A percentile compares a stretch with the other conserved stretches of the same genome.
Conservation (phyloP, 2,113 vertebrate species). For the Oreochromis niloticus region DNA sequence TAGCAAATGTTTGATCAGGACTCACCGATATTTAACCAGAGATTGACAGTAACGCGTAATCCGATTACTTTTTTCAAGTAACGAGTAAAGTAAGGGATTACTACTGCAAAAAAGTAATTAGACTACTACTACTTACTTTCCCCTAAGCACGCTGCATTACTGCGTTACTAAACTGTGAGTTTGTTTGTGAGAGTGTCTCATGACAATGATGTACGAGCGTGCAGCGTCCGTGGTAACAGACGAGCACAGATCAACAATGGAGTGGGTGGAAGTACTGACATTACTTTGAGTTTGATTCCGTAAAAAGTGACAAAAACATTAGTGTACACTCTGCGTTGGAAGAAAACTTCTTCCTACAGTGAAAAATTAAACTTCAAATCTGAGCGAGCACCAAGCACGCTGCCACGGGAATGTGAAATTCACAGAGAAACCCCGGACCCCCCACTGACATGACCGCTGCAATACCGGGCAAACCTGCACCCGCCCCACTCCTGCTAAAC, state of each 20-base stretch:
- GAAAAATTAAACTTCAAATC: not conserved
- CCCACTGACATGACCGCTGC: not conserved
- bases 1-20: not conserved
- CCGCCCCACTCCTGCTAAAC: not conserved
- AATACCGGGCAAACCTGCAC: not conserved
- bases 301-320: not conserved
- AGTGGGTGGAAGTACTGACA: no score
- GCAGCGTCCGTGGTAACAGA: not conserved
- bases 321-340: not conserved
- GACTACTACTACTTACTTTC: not conserved
- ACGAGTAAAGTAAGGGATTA: not conserved
- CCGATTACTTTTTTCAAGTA: not conserved
- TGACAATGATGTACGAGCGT: not conserved
- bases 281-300: not conserved
- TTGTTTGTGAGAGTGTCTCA: not conserved
- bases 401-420: not conserved
- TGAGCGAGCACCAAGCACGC: not conserved
- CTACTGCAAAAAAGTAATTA: not conserved
- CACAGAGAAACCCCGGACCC: not conserved
- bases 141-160: not conserved
- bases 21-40: not conserved
- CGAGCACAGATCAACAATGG: not conserved
- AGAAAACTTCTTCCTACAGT: not conserved
- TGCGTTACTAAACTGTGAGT: not conserved
- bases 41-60: accelerated